Conservation (phyloP, 2,888 invertebrate genomes). For the Rhagonycha fulva region DNA sequence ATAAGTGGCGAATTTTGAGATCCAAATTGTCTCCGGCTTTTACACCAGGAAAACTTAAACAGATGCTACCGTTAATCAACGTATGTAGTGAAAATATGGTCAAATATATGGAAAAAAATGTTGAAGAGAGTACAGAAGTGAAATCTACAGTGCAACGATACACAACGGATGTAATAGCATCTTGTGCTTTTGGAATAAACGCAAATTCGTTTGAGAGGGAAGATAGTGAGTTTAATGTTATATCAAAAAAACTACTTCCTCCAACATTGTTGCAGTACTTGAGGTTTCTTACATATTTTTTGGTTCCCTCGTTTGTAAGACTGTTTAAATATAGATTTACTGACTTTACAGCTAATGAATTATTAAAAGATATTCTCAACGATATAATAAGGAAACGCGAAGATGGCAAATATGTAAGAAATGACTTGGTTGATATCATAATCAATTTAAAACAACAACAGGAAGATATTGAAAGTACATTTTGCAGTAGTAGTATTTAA, state of each 20-base stretch:
- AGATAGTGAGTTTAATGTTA: slow-evolving; percentile 49
- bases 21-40: slow-evolving; percentile 59
- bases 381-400: slow-evolving; percentile 46
- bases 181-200: slow-evolving; percentile 56
- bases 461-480: slow-evolving; percentile 28
- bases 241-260: slow-evolving; percentile 48
- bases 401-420: slow-evolving; percentile 42
- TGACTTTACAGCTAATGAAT: slow-evolving; percentile 42
- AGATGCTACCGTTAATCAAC: slow-evolving; percentile 57
- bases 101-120: background rate
- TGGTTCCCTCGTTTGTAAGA: slow-evolving; percentile 45
- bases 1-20: slow-evolving; percentile 60
- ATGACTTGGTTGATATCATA: slow-evolving; percentile 56
- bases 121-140: slow-evolving; percentile 35
- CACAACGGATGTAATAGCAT: slow-evolving; percentile 57
- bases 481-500: slow-evolving; percentile 32
- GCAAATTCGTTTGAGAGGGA: slow-evolving; percentile 50
- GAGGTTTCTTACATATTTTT: slow-evolving; percentile 45
- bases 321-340: slow-evolving; percentile 46
- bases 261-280: slow-evolving; percentile 42
- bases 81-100: slow-evolving; percentile 43
- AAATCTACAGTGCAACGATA: slow-evolving; percentile 50
- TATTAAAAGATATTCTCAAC: slow-evolving; percentile 46
- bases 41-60: slow-evolving; percentile 60
- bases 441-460: slow-evolving; percentile 44